phyloP scores from a whole-genome alignment of 2,888 invertebrate genomes.

The Aphodius granarius region DNA sequence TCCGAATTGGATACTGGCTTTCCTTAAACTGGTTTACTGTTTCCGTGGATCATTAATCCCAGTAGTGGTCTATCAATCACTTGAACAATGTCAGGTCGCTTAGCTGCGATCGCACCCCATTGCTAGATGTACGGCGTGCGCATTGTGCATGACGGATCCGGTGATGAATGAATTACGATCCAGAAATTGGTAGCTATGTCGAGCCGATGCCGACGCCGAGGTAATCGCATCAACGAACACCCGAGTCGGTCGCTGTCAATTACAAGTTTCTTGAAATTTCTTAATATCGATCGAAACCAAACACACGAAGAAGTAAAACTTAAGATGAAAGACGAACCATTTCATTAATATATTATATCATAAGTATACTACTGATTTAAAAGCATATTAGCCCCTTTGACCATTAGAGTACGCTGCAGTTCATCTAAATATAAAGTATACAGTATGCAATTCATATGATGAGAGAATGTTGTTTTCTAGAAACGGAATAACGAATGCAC shows the following conservation, averaged over 20 bases:
- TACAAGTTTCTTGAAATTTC: neutral
- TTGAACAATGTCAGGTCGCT: neutral
- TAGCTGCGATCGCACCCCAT: neutral
- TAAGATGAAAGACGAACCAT: no score
- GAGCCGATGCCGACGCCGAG: neutral
- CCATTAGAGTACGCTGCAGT: neutral
- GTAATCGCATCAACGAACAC: neutral
- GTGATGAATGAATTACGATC: conserved; percentile 11
- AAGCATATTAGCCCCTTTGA: neutral
- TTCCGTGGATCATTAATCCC: conserved; percentile 4
- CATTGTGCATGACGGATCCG: conserved; percentile 9
- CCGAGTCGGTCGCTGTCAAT: neutral
- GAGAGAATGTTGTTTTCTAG: neutral
- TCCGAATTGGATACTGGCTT: neutral
- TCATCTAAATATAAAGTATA: neutral
- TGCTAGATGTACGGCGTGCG: neutral
- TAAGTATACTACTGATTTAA: neutral
- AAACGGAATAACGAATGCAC: neutral
- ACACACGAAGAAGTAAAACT: no score
- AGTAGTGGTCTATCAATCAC: conserved; percentile 8
- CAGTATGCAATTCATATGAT: neutral
- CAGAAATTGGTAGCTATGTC: conserved; percentile 5
- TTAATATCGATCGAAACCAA: no score
- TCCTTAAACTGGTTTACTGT: neutral
- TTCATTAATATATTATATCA: no score